phyloP scores from a whole-genome alignment of 2,113 vertebrate species.

The Hystrix cristata region DNA sequence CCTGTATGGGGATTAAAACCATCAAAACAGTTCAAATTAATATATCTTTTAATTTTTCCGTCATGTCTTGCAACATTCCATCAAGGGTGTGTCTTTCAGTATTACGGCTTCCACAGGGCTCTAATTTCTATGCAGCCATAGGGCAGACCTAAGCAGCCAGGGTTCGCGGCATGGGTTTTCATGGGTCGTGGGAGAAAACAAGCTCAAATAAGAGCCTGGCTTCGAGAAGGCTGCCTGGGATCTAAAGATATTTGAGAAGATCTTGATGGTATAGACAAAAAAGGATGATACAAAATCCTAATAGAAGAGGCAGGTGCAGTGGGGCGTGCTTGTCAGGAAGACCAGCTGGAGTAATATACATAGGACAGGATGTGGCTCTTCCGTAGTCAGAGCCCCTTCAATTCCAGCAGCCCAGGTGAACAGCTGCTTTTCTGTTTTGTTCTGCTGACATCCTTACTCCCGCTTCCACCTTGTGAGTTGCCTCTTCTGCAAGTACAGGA shows the following conservation, averaged over 20 bases:
- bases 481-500: neutral
- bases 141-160: neutral
- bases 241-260: slow-evolving; percentile 42
- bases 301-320: no score
- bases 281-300: neutral
- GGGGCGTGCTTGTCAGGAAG: neutral
- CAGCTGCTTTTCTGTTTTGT: neutral
- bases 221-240: neutral
- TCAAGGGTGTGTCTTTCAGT: neutral
- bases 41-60: slow-evolving; percentile 45
- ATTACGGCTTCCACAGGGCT: neutral
- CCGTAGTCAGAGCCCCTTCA: slow-evolving; percentile 4
- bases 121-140: neutral
- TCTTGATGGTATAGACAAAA: slow-evolving; percentile 2
- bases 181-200: neutral
- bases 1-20: neutral
- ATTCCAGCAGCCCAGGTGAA: neutral
- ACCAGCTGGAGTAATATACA: neutral
- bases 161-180: slow-evolving; percentile 32
- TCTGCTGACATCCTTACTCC: neutral
- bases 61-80: neutral
- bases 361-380: neutral
- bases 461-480: neutral
- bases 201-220: neutral
- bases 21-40: slow-evolving; percentile 59